These are phyloP conservation scores for Herpailurus yagouaroundi DNA, from an alignment of 2,113 vertebrate species.

Conservation along the genomic window DNA sequence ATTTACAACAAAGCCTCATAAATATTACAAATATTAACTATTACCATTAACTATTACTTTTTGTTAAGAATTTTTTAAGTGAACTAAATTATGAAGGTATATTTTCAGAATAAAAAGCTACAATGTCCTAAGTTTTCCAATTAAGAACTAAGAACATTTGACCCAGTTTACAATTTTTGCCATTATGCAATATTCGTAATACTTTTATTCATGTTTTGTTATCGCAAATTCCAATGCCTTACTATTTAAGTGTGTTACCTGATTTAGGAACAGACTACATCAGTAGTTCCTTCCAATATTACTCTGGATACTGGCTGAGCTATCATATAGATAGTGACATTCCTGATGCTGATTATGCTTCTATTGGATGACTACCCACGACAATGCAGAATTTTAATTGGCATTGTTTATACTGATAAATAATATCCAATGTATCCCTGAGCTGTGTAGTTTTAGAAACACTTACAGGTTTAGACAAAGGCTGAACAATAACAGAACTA, in stretches of 20 bases:
- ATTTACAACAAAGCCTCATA: constrained; percentile 47
- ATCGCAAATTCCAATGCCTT: not conserved
- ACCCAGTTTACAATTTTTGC: not conserved
- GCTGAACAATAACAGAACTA: constrained; percentile 81
- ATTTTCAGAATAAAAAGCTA: constrained; percentile 51
- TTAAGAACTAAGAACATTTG: constrained; percentile 46
- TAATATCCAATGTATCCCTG: constrained; percentile 77
- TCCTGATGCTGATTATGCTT: constrained; percentile 75
- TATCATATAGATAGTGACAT: constrained; percentile 77
- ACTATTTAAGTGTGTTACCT: constrained; percentile 85
- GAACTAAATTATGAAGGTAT: constrained; percentile 15
- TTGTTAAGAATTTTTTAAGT: not conserved
- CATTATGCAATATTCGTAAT: constrained; percentile 33
- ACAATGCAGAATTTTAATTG: constrained; percentile 77
- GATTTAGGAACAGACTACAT: constrained; percentile 87
- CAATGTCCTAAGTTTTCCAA: not conserved
- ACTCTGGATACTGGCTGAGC: constrained; percentile 78
- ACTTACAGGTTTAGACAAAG: constrained; percentile 83
- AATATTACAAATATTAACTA: constrained; percentile 36
- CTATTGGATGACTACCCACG: constrained; percentile 80
- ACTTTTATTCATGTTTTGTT: constrained; percentile 28
- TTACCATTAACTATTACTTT: constrained; percentile 25
- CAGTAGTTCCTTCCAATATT: constrained; percentile 80
- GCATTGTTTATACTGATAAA: constrained; percentile 77
- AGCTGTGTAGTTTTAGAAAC: constrained; percentile 75